phyloP scores from a whole-genome alignment of 2,888 invertebrate genomes.

The Cataglyphis livida region DNA sequence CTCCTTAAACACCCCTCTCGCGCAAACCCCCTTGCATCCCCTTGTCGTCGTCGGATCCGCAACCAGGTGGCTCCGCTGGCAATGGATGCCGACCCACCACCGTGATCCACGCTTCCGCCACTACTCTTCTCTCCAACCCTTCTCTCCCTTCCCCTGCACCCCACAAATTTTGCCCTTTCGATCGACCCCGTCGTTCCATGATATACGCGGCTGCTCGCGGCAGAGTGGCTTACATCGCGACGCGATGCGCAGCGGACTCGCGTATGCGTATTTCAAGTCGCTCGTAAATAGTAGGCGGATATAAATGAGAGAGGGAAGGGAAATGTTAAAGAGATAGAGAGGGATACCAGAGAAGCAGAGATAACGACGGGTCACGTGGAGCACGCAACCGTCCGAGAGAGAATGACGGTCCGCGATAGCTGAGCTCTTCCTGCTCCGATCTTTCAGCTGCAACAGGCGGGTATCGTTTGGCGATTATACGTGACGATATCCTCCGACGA shows the following conservation, averaged over 20 bases:
- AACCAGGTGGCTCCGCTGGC: conserved; percentile 59
- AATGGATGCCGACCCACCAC: conserved; percentile 22
- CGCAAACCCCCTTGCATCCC: background rate
- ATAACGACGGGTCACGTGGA: conserved; percentile 39
- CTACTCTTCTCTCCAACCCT: background rate
- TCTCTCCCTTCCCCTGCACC: background rate
- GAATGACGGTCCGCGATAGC: conserved; percentile 51
- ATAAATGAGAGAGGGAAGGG: background rate
- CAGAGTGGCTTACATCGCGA: conserved; percentile 53
- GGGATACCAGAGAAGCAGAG: background rate
- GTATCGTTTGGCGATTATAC: conserved; percentile 25
- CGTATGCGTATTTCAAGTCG: conserved; percentile 43
- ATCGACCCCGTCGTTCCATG: conserved; percentile 67
- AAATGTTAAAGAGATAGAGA: background rate
- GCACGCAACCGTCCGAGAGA: conserved; percentile 38
- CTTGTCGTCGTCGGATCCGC: background rate
- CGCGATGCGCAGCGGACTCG: conserved; percentile 48
- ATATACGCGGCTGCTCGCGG: conserved; percentile 59
- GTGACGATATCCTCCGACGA: background rate
- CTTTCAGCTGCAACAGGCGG: conserved; percentile 27
- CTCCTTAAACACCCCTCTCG: conserved; percentile 46
- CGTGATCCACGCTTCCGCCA: conserved; percentile 26
- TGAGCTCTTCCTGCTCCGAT: conserved; percentile 31
- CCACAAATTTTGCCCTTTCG: conserved; percentile 55
- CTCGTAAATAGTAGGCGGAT: background rate